These are phyloP conservation scores for Emydura subglobosa DNA, from an alignment of 2,113 vertebrate genomes.

Conservation along the genomic window DNA sequence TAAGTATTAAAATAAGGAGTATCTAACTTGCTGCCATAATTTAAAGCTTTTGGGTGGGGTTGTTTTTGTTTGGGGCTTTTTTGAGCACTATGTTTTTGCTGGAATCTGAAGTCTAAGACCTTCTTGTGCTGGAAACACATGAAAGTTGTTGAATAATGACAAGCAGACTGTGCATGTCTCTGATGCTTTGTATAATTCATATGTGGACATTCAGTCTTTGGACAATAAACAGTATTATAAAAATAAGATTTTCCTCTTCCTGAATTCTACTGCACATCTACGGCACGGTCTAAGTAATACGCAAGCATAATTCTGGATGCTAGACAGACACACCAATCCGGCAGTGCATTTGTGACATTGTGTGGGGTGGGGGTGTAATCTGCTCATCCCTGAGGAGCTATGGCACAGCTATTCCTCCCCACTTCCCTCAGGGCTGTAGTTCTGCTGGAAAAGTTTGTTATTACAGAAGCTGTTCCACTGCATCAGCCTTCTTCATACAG, in stretches of 20 bases:
- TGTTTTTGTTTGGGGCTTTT: conserved; percentile 18
- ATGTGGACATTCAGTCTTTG: conserved; percentile 80
- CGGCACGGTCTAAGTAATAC: not conserved
- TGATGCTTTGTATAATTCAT: conserved; percentile 86
- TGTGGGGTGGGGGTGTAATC: not conserved
- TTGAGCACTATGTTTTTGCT: conserved; percentile 64
- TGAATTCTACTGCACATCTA: not conserved
- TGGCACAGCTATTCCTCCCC: not conserved
- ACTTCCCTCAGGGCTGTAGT: not conserved
- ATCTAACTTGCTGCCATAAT: conserved; percentile 80
- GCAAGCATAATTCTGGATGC: not conserved
- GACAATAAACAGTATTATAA: conserved; percentile 93
- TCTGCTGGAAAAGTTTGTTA: not conserved
- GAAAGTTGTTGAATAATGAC: conserved; percentile 75
- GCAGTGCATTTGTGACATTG: not conserved
- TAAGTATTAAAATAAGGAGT: conserved; percentile 77
- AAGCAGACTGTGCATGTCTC: conserved; percentile 85
- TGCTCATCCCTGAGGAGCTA: not conserved
- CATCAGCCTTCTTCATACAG: not conserved
- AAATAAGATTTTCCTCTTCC: conserved; percentile 63
- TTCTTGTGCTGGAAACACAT: conserved; percentile 84
- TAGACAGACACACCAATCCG: not conserved
- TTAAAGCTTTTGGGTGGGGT: conserved; percentile 80
- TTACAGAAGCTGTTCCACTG: not conserved
- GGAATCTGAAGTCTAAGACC: conserved; percentile 77